Conservation (phyloP, 2,113 vertebrate species). For the Eubucco bourcierii region DNA sequence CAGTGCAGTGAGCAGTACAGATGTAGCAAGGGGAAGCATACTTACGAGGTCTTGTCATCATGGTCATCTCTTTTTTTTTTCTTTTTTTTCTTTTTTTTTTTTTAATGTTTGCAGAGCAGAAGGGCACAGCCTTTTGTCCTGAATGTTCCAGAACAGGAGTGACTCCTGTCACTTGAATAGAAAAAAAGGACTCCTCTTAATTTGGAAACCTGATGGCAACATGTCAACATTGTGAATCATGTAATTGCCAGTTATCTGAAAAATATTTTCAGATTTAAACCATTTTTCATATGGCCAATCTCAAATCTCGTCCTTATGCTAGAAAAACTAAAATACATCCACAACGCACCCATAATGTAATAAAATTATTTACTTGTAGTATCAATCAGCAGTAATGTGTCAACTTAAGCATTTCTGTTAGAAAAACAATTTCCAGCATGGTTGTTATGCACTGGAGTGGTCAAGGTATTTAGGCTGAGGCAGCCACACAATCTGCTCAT, state of each 20-base stretch:
- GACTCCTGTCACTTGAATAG: not conserved
- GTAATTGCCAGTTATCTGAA: conserved; percentile 11
- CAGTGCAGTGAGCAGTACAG: not conserved
- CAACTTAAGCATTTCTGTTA: not conserved
- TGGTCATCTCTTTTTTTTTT: not conserved
- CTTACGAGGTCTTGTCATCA: not conserved
- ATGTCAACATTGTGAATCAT: not conserved
- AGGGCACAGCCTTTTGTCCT: not conserved
- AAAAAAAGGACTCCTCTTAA: not conserved
- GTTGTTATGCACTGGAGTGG: not conserved
- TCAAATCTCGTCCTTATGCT: not conserved
- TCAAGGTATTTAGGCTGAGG: not conserved
- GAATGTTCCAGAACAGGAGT: not conserved
- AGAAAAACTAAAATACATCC: not conserved
- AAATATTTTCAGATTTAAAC: not conserved
- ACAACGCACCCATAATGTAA: not conserved
- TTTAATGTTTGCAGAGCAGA: not conserved
- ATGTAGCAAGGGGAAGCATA: not conserved
- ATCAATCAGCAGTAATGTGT: not conserved
- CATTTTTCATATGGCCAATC: not conserved
- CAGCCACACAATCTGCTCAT: not conserved
- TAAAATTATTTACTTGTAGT: not conserved
- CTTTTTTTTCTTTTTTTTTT: not conserved
- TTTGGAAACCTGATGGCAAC: not conserved
- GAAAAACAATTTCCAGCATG: not conserved